These are phyloP conservation scores for Bellardia bayeri DNA, from an alignment of 2,888 invertebrate genomes.

Conservation along the genomic window DNA sequence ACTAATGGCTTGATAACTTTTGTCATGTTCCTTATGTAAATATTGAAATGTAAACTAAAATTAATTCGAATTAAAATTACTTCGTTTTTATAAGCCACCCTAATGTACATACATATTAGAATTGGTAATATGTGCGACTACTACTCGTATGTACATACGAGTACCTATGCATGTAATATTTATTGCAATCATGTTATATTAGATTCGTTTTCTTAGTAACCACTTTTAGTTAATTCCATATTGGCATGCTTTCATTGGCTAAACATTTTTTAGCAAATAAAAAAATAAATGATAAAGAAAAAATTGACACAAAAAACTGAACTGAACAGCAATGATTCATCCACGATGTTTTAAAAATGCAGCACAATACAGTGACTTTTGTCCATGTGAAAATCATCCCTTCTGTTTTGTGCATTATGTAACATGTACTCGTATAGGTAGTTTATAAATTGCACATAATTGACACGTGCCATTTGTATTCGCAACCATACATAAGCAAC, in stretches of 20 bases:
- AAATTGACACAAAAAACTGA: constrained; percentile 43
- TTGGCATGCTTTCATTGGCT: constrained; percentile 41
- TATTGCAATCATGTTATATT: no score
- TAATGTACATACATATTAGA: neutral
- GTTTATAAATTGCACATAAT: constrained; percentile 45
- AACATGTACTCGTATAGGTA: neutral
- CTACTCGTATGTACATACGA: neutral
- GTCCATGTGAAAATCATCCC: constrained; percentile 20
- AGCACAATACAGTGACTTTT: constrained; percentile 19
- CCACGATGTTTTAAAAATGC: constrained; percentile 23
- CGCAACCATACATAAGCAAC: constrained; percentile 22
- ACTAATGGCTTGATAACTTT: no score
- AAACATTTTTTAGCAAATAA: constrained; percentile 48
- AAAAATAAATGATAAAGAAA: constrained; percentile 60
- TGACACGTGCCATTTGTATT: constrained; percentile 60
- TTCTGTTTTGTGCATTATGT: constrained; percentile 18
- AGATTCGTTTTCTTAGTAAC: no score
- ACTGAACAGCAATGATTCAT: neutral
- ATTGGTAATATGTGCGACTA: neutral
- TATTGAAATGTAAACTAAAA: no score
- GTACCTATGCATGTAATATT: neutral
- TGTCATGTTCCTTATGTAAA: no score
- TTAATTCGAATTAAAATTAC: no score
- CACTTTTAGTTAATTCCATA: neutral
- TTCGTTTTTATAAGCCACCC: no score